Evolutionary conservation across 2,888 invertebrate genomes (phyloP), one percentile per base, ranked within the genome.

Genomic region (Creontiades dilutus): DNA sequence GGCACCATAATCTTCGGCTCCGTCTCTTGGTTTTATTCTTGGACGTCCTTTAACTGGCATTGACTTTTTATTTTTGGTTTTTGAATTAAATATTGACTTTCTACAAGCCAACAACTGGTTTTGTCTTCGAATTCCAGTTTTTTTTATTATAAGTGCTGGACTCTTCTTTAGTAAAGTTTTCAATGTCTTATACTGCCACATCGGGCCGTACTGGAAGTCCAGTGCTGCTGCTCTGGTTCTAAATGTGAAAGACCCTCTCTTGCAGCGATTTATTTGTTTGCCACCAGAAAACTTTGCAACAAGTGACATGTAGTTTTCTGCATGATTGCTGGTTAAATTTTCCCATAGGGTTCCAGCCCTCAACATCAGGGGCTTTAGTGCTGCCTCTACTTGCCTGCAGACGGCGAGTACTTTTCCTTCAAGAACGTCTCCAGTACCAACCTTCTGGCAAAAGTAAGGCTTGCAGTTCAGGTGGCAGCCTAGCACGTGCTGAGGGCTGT

Each of bases 271-370:
- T 4, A 23, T 13, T 12, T 19, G 68, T 11, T 68, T 68, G 11
- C 68, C 68, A 68, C 68, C 68, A 68, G 2, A 23, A 3, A 68
- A 19, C 23, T 68, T 23, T 5, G 23, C 68, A 23, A 68, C 90
- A 4, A 90, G 37, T 0, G 90, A 90, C 90, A 90, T 90, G 14
- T 87, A 48, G 48, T 90, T 90, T 75, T 90, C 90, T 0, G 90
- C 90, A 14, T 88, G 55, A 37, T 90, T 90, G 88, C 90, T 90
- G 9, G 90, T 90, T n/a, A 88, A 81, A 12, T 90, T 90, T 3
- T 61, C n/a, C 23, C 81, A 52, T 19, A 90, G n/a, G 0, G 28
- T 61, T 4, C n/a, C 14, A 7, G 90, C 90, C 52, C 84, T 90
- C 14, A 61, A 14, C 14, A 90, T 76, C 0, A 82, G 87, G 27